phyloP scores from a whole-genome alignment of 2,888 invertebrate genomes.

The Spilosoma lubricipeda region DNA sequence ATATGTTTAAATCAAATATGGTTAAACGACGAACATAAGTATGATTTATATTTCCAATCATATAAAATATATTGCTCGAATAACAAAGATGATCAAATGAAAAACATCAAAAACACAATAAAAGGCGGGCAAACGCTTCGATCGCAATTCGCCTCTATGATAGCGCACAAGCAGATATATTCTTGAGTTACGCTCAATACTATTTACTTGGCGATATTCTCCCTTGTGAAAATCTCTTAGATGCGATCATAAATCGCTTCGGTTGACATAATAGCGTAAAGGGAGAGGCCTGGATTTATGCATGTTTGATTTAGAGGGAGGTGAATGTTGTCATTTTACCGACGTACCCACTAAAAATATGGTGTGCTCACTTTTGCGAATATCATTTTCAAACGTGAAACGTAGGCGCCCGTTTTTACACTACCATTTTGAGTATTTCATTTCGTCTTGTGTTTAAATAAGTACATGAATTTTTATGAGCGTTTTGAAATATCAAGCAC shows the following conservation, averaged over 20 bases:
- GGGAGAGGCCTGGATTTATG: slow-evolving; percentile 82
- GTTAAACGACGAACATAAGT: slow-evolving; percentile 25
- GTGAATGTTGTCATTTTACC: slow-evolving; percentile 71
- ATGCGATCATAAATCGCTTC: slow-evolving; percentile 83
- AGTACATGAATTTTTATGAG: slow-evolving; percentile 51
- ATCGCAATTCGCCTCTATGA: slow-evolving; percentile 48
- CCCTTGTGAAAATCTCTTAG: slow-evolving; percentile 80
- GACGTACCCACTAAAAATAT: slow-evolving; percentile 63
- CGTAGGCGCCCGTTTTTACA: slow-evolving; percentile 43
- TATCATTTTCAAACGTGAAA: slow-evolving; percentile 58
- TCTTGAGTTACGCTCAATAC: slow-evolving; percentile 67
- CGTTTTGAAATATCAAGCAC: slow-evolving; percentile 45
- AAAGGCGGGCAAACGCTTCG: slow-evolving; percentile 34
- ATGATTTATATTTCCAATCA: slow-evolving; percentile 37
- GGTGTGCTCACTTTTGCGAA: slow-evolving; percentile 58
- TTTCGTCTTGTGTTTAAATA: slow-evolving; percentile 50
- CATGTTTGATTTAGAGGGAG: slow-evolving; percentile 81
- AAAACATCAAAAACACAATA: slow-evolving; percentile 46
- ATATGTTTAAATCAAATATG: slow-evolving; percentile 17
- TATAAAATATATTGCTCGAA: slow-evolving; percentile 40
- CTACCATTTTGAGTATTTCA: slow-evolving; percentile 41
- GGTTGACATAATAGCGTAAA: slow-evolving; percentile 84
- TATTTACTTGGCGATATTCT: slow-evolving; percentile 76
- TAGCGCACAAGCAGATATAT: slow-evolving; percentile 57
- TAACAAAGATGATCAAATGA: slow-evolving; percentile 48